Conservation (phyloP, 2,888 invertebrate species). For the Dascillus cervinus region DNA sequence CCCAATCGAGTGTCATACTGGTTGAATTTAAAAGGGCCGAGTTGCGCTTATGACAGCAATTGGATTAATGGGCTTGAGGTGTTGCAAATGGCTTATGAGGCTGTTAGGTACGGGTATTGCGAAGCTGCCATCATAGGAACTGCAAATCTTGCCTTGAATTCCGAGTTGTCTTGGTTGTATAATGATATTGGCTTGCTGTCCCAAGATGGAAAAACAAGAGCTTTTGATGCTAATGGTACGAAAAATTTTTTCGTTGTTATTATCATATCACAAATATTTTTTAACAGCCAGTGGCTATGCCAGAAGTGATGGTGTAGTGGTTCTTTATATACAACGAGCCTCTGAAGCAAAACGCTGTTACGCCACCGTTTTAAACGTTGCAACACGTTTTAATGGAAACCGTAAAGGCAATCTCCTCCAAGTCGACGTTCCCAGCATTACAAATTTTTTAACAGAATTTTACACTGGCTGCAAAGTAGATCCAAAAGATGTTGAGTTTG, state of each 20-base stretch:
- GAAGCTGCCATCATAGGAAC: constrained; percentile 90
- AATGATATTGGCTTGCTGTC: constrained; percentile 55
- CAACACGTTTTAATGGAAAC: constrained; percentile 50
- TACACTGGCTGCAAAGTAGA: constrained; percentile 45
- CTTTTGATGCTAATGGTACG: constrained; percentile 57
- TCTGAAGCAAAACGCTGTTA: constrained; percentile 47
- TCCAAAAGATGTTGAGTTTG: constrained; percentile 35
- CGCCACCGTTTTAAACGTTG: constrained; percentile 49
- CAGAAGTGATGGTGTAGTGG: constrained; percentile 72
- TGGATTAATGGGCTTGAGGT: constrained; percentile 65
- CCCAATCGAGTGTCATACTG: constrained; percentile 89
- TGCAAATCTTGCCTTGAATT: constrained; percentile 64
- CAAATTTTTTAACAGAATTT: constrained; percentile 47
- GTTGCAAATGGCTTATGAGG: constrained; percentile 58
- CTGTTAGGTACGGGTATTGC: constrained; percentile 75
- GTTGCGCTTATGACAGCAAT: constrained; percentile 56
- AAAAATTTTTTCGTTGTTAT: not conserved
- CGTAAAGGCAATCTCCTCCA: constrained; percentile 37
- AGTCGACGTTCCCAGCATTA: constrained; percentile 37
- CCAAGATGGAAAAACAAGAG: constrained; percentile 52
- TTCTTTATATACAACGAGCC: constrained; percentile 65
- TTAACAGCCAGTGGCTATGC: constrained; percentile 67
- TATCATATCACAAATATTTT: constrained; percentile 8
- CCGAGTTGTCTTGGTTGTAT: constrained; percentile 55
- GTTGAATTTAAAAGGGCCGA: constrained; percentile 71